Evolutionary conservation across 30 jellyfish, hydroid and myxozoan species (phyloP), one percentile per base, ranked within the genome.

Genomic region (Turritopsis rubra): DNA sequence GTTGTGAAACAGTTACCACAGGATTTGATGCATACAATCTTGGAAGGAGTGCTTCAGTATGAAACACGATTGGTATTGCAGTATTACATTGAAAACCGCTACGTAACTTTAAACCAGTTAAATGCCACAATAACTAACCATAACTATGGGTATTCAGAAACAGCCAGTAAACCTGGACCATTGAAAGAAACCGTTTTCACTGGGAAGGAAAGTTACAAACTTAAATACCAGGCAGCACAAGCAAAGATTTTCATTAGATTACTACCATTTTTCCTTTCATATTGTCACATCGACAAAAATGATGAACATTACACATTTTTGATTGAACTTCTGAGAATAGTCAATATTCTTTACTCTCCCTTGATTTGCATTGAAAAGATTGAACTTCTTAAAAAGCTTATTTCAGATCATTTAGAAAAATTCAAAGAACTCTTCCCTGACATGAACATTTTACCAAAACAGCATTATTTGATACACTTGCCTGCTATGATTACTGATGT

Each of bases 131-230:
- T 41, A n/a, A n/a, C 65, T 28, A 84, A 71, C 26, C 90, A 84
- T 54, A 19, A 52, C 28, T 84, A 73, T 75, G 81, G 80, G 24
- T 75, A 84, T 31, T 29, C 80, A 22, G 87, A 84, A 70, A 66
- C 68, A 22, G 70, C 70, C 68, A 66, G 60, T 75, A 84, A 84
- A 41, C 90, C 86, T 31, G 90, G 90, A 24, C 90, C 90, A 84
- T 31, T 84, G 4, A 28, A 65, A 21, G 86, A 74, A 27, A 5
- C 90, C 19, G 90, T 84, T 73, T 84, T 84, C 72, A 23, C 74
- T 30, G 86, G 86, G 53, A 79, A 84, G 25, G 86, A 84, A 52
- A 52, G 75, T n/a, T 84, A 84, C 80, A 73, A 84, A 53, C 86
- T 84, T 16, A 84, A 84, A 60, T 84, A 84, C 54, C 52, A 26